Percentiles rank a stretch among this genome's conserved stretches.
Conservation (phyloP, 2,113 vertebrate species). For the Tragelaphus strepsiceros region DNA sequence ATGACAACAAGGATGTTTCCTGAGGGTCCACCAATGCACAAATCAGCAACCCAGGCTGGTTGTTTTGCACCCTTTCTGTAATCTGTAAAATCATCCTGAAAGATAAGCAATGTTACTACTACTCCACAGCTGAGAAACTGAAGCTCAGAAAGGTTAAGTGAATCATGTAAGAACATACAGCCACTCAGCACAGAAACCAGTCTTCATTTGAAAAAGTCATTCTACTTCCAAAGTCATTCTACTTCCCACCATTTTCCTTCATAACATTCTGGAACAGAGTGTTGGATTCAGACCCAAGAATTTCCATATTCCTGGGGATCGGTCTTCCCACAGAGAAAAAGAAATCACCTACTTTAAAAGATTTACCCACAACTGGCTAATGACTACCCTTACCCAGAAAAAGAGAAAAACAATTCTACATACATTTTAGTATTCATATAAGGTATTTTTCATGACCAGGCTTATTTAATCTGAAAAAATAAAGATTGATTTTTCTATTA, state of each 20-base stretch:
- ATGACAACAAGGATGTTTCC: neutral
- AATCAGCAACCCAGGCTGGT: neutral
- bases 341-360: slow-evolving; percentile 24
- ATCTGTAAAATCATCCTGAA: neutral
- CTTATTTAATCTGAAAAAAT: slow-evolving; percentile 45
- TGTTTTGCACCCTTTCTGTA: neutral
- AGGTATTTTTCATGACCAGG: slow-evolving; percentile 13
- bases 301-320: neutral
- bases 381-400: neutral
- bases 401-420: neutral
- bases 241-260: neutral
- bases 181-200: neutral
- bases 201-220: neutral
- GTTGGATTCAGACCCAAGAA: neutral
- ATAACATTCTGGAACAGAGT: neutral
- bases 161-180: neutral
- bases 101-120: neutral
- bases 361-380: neutral
- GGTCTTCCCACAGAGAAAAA: neutral
- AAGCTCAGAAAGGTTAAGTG: neutral
- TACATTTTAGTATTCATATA: neutral
- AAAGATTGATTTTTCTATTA: slow-evolving; percentile 44
- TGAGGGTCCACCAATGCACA: neutral
- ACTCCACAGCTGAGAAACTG: neutral
- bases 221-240: neutral